A percentile compares a stretch with the other conserved stretches of the same genome.
Evolutionary conservation across 2,888 invertebrate species (phyloP).

Genomic region (Camponotus fellah): DNA sequence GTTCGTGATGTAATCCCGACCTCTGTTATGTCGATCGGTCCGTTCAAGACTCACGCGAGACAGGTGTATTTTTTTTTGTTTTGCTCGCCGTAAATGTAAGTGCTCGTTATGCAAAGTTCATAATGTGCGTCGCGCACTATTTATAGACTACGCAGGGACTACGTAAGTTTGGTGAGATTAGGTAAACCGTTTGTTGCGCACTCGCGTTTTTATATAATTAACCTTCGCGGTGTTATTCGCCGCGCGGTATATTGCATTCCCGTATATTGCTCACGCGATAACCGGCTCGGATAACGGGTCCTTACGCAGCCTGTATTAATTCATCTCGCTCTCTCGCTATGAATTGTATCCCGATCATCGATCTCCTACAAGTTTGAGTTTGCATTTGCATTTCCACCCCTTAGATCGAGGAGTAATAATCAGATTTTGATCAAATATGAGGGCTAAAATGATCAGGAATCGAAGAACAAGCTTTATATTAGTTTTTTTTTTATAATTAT

Average conservation of each 20-base stretch:
- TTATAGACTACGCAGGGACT: constrained; percentile 60
- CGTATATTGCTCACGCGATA: constrained; percentile 33
- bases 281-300: constrained; percentile 47
- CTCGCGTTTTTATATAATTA: constrained; percentile 65
- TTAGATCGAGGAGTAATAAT: background rate
- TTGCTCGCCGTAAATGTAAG: constrained; percentile 43
- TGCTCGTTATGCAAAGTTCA: constrained; percentile 45
- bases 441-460: too few relatives aligned
- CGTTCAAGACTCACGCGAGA: constrained; percentile 29
- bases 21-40: constrained; percentile 24
- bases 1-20: background rate
- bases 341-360: constrained; percentile 37
- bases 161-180: constrained; percentile 57
- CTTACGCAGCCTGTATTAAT: constrained; percentile 40
- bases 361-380: background rate
- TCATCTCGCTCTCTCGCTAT: constrained; percentile 26
- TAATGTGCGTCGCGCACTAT: constrained; percentile 47
- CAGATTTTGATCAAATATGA: background rate
- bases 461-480: too few relatives aligned
- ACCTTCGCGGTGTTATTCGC: constrained; percentile 67
- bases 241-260: constrained; percentile 49
- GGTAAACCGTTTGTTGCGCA: constrained; percentile 59
- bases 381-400: background rate
- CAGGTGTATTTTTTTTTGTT: constrained; percentile 39
- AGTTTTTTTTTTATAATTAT: too few relatives aligned